Evolutionary conservation across 2,797 vertebrate species (phyloP).

Genomic region (Muraenolepis orangiensis): DNA sequence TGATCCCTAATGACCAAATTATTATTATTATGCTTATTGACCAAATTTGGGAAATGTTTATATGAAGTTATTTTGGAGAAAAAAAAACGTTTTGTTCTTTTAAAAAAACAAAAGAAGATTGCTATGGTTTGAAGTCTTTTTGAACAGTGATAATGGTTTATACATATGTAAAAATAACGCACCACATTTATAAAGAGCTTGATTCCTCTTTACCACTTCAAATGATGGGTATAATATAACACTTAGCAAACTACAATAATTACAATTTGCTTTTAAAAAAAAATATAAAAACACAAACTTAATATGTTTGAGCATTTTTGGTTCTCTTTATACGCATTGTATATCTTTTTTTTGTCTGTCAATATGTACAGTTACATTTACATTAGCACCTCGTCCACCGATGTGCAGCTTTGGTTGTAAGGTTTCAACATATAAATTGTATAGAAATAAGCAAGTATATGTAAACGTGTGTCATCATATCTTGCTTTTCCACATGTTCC

Average conservation of each 20-base stretch:
- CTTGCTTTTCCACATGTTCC: constrained; percentile 92
- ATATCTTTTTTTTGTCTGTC: constrained; percentile 87
- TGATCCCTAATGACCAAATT: constrained; percentile 41
- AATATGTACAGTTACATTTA: constrained; percentile 87
- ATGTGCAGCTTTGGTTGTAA: constrained; percentile 76
- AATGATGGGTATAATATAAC: constrained; percentile 21
- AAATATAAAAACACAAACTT: constrained; percentile 15
- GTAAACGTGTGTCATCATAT: constrained; percentile 84
- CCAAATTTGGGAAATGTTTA: constrained; percentile 37
- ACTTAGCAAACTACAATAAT: constrained; percentile 32
- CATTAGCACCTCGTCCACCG: constrained; percentile 91
- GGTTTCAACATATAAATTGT: constrained; percentile 76
- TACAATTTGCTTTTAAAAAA: constrained; percentile 49
- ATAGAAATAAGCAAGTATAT: constrained; percentile 93
- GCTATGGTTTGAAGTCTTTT: constrained; percentile 75
- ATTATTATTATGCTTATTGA: constrained; percentile 38
- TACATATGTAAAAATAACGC: constrained; percentile 37
- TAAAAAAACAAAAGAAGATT: constrained; percentile 16
- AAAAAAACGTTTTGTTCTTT: constrained; percentile 35
- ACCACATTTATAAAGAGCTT: constrained; percentile 37
- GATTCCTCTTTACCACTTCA: constrained; percentile 21
- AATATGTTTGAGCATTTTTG: neutral
- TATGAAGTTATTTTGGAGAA: constrained; percentile 60
- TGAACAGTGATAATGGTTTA: constrained; percentile 62
- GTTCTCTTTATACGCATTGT: constrained; percentile 27